A percentile compares a stretch with the other conserved stretches of the same genome.
These are phyloP conservation scores for Terebella lapidaria DNA, from an alignment of 2,888 invertebrate species.

Conservation along the genomic window DNA sequence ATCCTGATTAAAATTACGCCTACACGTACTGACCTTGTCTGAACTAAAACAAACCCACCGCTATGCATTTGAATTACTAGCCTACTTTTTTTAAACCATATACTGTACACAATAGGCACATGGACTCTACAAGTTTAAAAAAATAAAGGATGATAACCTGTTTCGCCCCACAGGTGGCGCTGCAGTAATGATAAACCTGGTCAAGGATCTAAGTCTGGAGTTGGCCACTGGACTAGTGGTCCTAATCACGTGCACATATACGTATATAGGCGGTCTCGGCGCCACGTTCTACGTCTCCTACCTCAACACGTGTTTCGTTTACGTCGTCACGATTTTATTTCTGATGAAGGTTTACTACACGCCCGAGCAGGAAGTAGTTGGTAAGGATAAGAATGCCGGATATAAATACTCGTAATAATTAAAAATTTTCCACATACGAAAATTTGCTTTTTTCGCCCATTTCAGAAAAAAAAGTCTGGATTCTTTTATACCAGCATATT, in stretches of 20 bases:
- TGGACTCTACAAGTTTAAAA: too few relatives aligned
- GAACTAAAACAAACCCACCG: too few relatives aligned
- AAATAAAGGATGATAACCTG: too few relatives aligned
- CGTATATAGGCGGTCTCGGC: constrained; percentile 48
- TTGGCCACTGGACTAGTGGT: constrained; percentile 43
- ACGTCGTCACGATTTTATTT: constrained; percentile 45
- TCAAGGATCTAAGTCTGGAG: constrained; percentile 41
- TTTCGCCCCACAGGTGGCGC: constrained; percentile 35
- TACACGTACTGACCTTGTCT: too few relatives aligned
- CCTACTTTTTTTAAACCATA: too few relatives aligned
- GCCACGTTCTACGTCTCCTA: constrained; percentile 54
- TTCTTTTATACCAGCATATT: too few relatives aligned
- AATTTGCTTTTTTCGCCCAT: background rate
- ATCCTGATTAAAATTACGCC: too few relatives aligned
- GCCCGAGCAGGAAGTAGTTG: constrained; percentile 12
- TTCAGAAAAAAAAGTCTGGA: background rate
- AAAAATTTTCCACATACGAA: background rate
- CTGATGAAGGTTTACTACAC: constrained; percentile 43
- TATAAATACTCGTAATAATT: background rate
- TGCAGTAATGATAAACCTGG: constrained; percentile 46
- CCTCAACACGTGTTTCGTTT: constrained; percentile 51
- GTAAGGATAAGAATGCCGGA: background rate
- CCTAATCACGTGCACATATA: constrained; percentile 44
- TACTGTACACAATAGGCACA: too few relatives aligned
- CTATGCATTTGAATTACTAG: too few relatives aligned